These are phyloP conservation scores for Cassiopea andromeda DNA, from an alignment of 30 jellyfish, hydroid and myxozoan species.

Conservation along the genomic window DNA sequence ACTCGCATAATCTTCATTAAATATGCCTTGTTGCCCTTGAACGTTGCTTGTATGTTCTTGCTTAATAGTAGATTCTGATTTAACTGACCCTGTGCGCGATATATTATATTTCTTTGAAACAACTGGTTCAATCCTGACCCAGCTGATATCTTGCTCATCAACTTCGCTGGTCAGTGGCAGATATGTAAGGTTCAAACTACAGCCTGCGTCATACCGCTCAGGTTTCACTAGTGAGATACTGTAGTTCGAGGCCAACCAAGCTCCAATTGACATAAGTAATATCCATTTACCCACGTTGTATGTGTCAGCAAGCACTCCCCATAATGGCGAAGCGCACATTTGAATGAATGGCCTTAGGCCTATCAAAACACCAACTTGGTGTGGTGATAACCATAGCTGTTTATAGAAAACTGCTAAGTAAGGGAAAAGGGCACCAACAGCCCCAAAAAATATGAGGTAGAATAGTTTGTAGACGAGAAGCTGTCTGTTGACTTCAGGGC, in stretches of 20 bases:
- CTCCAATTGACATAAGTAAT: slow-evolving; percentile 84
- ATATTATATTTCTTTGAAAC: slow-evolving; percentile 64
- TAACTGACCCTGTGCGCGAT: slow-evolving; percentile 27
- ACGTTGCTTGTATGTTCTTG: neutral
- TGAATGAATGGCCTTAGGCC: slow-evolving; percentile 98
- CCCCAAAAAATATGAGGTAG: slow-evolving; percentile 93
- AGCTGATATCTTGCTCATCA: slow-evolving; percentile 54
- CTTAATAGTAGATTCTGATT: neutral
- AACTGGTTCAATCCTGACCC: slow-evolving; percentile 62
- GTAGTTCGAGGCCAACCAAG: slow-evolving; percentile 94
- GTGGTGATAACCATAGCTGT: slow-evolving; percentile 94
- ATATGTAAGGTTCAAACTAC: slow-evolving; percentile 65
- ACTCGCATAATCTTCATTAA: slow-evolving; percentile 11
- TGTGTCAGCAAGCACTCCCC: slow-evolving; percentile 98
- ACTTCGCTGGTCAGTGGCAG: slow-evolving; percentile 62
- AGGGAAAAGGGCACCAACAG: slow-evolving; percentile 96
- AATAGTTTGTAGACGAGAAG: slow-evolving; percentile 79
- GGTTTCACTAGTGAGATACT: slow-evolving; percentile 90
- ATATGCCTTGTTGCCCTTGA: neutral
- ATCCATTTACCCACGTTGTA: slow-evolving; percentile 85
- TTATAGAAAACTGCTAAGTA: slow-evolving; percentile 94
- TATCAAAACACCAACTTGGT: slow-evolving; percentile 94
- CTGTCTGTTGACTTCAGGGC: slow-evolving; percentile 68
- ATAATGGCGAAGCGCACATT: slow-evolving; percentile 96
- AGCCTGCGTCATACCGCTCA: slow-evolving; percentile 73